Conservation (phyloP, 1,140 invertebrate genomes). For the Brachionus manjavacas region DNA sequence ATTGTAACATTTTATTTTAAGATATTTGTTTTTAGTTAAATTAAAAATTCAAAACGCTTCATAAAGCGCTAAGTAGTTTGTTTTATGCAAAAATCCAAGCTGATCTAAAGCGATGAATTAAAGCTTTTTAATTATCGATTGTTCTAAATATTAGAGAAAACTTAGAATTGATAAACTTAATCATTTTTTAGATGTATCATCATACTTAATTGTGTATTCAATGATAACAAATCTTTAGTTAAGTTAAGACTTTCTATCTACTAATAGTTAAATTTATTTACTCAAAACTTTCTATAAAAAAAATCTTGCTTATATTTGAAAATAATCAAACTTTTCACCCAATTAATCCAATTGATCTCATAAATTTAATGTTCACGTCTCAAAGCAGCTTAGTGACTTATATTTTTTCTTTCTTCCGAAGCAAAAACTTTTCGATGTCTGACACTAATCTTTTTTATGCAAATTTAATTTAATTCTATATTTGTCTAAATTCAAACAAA, state of each 20-base stretch:
- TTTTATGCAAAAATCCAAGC: not conserved
- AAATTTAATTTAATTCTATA: not conserved
- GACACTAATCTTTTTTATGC: not conserved
- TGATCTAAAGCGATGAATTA: not conserved
- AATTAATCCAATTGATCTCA: not conserved
- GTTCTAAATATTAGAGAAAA: not conserved
- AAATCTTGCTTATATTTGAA: not conserved
- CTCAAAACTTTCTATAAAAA: not conserved
- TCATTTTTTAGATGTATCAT: not conserved
- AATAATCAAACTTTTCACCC: not conserved
- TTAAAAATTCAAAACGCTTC: not conserved
- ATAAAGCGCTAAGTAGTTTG: not conserved
- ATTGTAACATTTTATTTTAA: not conserved
- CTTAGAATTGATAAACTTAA: not conserved
- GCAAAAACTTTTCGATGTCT: not conserved
- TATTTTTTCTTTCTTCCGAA: not conserved
- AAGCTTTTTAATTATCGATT: not conserved
- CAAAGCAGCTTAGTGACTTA: not conserved
- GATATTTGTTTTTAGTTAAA: not conserved
- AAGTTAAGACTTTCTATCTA: not conserved
- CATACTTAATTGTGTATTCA: not conserved
- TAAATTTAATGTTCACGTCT: not conserved
- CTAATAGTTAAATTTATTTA: not conserved
- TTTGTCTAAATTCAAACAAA: too few relatives aligned
- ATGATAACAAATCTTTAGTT: not conserved